Conservation (phyloP, 1,140 invertebrate species). For the Platyscapa corneri region DNA sequence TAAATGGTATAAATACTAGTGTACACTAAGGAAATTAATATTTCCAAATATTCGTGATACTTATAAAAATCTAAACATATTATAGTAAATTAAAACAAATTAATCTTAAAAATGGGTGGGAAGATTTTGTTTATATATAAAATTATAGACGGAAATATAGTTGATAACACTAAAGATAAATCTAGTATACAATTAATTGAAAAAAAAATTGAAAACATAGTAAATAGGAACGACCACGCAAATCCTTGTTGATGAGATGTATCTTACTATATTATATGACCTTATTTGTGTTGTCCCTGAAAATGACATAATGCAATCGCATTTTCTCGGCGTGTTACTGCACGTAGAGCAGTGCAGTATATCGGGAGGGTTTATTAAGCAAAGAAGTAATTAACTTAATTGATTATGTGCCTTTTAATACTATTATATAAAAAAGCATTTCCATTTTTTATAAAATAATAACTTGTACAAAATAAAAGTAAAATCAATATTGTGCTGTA, state of each 20-base stretch:
- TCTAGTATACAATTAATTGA: neutral
- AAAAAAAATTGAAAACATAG: slow-evolving; percentile 13
- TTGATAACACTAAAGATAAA: neutral
- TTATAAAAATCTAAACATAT: neutral
- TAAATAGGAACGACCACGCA: slow-evolving; percentile 39
- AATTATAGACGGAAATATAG: no score
- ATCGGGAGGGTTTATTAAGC: neutral
- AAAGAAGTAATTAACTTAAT: slow-evolving; percentile 15
- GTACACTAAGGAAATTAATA: neutral
- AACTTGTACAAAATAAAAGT: slow-evolving; percentile 48
- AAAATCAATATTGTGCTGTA: slow-evolving; percentile 43
- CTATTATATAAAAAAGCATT: slow-evolving; percentile 49
- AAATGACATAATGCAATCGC: slow-evolving; percentile 26
- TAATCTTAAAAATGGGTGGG: no score
- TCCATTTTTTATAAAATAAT: slow-evolving; percentile 49
- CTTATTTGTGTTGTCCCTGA: slow-evolving; percentile 24
- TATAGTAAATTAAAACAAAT: neutral
- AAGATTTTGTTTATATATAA: no score
- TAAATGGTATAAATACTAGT: neutral
- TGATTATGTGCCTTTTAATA: slow-evolving; percentile 45
- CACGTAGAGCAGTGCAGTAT: neutral
- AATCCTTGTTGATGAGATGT: slow-evolving; percentile 32
- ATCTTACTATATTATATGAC: neutral
- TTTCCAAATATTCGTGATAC: neutral
- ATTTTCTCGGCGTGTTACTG: neutral